Evolutionary conservation across 2,797 vertebrate genomes (phyloP).

Genomic region (Girardinus metallicus): DNA sequence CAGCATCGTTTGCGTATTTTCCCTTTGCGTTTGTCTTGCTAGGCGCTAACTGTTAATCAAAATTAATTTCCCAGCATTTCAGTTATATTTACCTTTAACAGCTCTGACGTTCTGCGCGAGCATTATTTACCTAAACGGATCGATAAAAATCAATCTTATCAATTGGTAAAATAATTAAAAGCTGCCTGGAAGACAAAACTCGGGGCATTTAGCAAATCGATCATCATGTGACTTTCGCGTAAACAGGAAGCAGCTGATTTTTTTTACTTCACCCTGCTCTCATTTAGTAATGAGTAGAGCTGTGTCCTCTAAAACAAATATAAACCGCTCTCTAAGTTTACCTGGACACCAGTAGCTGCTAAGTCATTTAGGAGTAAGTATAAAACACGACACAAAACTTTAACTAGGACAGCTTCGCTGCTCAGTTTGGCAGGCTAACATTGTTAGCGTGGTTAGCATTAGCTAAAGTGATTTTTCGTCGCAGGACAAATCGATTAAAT

Average conservation of each 20-base stretch:
- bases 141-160: background rate
- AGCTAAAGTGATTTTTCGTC: conserved; percentile 44
- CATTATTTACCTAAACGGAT: background rate
- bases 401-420: conserved; percentile 6
- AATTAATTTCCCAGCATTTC: background rate
- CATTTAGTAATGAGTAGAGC: conserved; percentile 58
- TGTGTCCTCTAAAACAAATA: conserved; percentile 2
- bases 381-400: background rate
- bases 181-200: conserved; percentile 14
- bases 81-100: background rate
- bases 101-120: background rate
- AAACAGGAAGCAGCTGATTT: conserved; percentile 81
- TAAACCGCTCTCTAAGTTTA: background rate
- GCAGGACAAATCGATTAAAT: background rate
- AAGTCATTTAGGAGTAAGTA: conserved; percentile 39
- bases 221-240: conserved; percentile 74
- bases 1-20: background rate
- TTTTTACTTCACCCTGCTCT: conserved; percentile 45
- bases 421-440: conserved; percentile 30
- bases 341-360: conserved; percentile 6
- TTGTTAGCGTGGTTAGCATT: conserved; percentile 65
- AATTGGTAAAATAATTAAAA: background rate
- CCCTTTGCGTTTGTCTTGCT: background rate
- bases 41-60: background rate
- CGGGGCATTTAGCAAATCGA: fast-evolving